Percentiles rank a stretch among this genome's conserved stretches.
phyloP scores from a whole-genome alignment of 2,888 invertebrate genomes.

The Leptura quadrifasciata region DNA sequence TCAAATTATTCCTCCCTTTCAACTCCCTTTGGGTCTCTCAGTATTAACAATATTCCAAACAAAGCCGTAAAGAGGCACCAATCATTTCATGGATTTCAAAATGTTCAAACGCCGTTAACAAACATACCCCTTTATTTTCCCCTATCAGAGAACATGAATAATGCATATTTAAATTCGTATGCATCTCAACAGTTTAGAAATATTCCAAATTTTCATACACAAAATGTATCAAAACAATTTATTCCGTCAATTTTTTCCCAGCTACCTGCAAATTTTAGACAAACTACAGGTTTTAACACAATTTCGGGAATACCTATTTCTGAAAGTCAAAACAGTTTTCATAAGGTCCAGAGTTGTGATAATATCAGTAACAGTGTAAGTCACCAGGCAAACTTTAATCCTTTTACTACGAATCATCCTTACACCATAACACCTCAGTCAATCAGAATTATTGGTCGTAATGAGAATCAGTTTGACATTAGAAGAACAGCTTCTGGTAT shows the following conservation, averaged over 20 bases:
- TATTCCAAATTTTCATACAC: not conserved
- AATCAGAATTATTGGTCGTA: constrained; percentile 63
- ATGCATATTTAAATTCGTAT: constrained; percentile 48
- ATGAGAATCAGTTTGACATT: constrained; percentile 65
- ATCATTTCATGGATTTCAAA: constrained; percentile 71
- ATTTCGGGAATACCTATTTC: constrained; percentile 50
- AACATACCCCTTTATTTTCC: constrained; percentile 45
- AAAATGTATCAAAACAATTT: constrained; percentile 32
- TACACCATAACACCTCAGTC: constrained; percentile 20
- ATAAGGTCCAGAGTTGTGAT: constrained; percentile 23
- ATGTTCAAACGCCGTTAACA: constrained; percentile 45
- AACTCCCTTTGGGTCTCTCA: constrained; percentile 18
- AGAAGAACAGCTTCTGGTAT: constrained; percentile 67
- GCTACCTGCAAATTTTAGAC: constrained; percentile 55
- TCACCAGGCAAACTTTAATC: not conserved
- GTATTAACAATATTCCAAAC: constrained; percentile 39
- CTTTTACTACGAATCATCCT: not conserved
- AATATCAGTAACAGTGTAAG: not conserved
- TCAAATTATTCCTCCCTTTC: constrained; percentile 38
- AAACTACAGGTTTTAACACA: constrained; percentile 49
- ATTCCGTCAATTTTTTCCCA: constrained; percentile 60
- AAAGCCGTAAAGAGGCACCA: constrained; percentile 68
- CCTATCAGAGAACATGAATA: constrained; percentile 49
- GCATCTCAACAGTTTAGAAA: constrained; percentile 42
- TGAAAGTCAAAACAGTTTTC: not conserved